phyloP scores from a whole-genome alignment of 2,888 invertebrate genomes.

The Habroteleia sp. region DNA sequence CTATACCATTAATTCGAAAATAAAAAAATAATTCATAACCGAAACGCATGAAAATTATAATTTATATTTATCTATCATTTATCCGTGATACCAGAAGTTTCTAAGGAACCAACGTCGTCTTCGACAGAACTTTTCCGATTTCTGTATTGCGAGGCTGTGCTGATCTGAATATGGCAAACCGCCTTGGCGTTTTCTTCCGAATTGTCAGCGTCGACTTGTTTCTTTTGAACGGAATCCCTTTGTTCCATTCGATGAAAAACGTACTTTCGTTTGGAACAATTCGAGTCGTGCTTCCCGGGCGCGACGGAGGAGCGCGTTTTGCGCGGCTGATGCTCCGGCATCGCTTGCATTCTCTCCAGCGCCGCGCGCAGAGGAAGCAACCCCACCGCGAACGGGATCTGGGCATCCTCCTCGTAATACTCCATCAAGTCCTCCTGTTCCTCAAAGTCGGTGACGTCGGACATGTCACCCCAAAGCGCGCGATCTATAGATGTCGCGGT shows the following conservation, averaged over 20 bases:
- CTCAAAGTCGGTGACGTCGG: slow-evolving; percentile 72
- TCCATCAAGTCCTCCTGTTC: slow-evolving; percentile 65
- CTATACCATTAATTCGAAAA: no score
- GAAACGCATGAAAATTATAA: no score
- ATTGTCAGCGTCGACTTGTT: slow-evolving; percentile 31
- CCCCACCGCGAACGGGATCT: slow-evolving; percentile 81
- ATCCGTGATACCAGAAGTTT: slow-evolving; percentile 38
- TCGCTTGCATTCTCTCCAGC: slow-evolving; percentile 80
- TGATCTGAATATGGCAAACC: slow-evolving; percentile 77
- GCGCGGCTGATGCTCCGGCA: slow-evolving; percentile 80
- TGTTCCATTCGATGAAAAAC: slow-evolving; percentile 39
- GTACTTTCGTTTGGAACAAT: slow-evolving; percentile 66
- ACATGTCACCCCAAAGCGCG: slow-evolving; percentile 79
- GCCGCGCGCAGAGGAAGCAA: slow-evolving; percentile 79
- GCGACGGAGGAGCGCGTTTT: slow-evolving; percentile 80
- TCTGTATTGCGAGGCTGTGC: slow-evolving; percentile 70
- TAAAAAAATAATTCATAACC: no score
- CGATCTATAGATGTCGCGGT: slow-evolving; percentile 74
- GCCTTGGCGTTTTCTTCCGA: slow-evolving; percentile 70
- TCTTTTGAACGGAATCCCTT: slow-evolving; percentile 49
- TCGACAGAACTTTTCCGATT: slow-evolving; percentile 43
- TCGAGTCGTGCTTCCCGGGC: slow-evolving; percentile 70
- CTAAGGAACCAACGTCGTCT: slow-evolving; percentile 29
- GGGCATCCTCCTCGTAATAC: slow-evolving; percentile 74
- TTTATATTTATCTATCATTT: no score